Evolutionary conservation across 2,797 vertebrate genomes (phyloP).

Genomic region (Octomys mimax): DNA sequence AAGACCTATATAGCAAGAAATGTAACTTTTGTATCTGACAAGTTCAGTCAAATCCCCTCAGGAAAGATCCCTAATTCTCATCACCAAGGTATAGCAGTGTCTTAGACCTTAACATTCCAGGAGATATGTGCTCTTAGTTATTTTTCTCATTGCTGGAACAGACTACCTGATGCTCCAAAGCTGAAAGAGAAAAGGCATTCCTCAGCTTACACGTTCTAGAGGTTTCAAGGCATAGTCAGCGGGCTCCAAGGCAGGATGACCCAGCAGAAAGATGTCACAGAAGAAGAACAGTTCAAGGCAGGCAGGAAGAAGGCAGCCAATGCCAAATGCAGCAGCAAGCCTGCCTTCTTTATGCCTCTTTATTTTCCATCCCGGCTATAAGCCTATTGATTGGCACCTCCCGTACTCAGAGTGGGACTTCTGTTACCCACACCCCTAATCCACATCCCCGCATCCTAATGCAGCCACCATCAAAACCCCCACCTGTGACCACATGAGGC

Average conservation of each 20-base stretch:
- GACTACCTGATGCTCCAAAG: background rate
- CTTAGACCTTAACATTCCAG: background rate
- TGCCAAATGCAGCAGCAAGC: background rate
- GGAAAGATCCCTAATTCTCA: background rate
- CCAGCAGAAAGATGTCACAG: background rate
- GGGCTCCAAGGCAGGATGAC: background rate
- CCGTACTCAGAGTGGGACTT: background rate
- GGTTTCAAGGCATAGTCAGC: background rate
- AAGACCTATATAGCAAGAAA: no score
- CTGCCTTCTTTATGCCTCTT: background rate
- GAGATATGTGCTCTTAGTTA: background rate
- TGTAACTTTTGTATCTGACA: no score
- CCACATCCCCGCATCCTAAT: background rate
- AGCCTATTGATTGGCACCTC: background rate
- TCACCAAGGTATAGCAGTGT: background rate
- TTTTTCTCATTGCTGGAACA: background rate
- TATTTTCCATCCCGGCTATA: background rate
- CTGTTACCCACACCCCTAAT: background rate
- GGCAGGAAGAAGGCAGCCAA: background rate
- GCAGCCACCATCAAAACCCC: background rate
- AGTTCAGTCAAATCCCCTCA: no score
- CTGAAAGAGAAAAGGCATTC: background rate
- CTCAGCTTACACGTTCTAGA: background rate
- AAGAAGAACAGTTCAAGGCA: background rate
- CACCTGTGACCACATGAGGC: background rate